Base-by-base conservation (phyloP, 1,140 invertebrate species). In the Helicorthomorpha holstii region DNA sequence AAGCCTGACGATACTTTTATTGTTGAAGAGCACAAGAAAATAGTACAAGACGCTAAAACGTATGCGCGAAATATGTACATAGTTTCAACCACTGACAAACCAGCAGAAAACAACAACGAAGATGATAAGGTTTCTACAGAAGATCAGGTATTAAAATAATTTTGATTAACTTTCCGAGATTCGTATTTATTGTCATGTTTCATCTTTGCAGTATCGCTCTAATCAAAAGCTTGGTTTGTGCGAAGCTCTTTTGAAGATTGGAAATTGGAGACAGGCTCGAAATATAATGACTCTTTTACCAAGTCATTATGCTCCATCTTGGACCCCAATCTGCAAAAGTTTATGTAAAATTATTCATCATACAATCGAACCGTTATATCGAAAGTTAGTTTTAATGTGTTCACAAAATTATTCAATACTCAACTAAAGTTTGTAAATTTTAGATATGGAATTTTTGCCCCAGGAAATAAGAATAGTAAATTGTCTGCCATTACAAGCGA, bases 201-300 rank as follows among this genome's bases (percentile, higher is more conserved):
- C 16, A 34, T 34, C 16, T 59, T 64, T 79, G 60, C 80, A 83
- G 61, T 82, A 82, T 63, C 69, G 74, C 62, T 73, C 68, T 52
- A 97, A 98, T 72, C 93, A 98, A 68, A 97, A 98, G 66, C 78
- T 97, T 59, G 83, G 87, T 38, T 69, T 98, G 3, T 84, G 85
- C 63, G 85, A 93, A 65, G 89, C 89, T 1, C 65, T 97, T 2
- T 64, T 97, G 2, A 76, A 80, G 58, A 77, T 96, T 55, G 92
- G 87, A 21, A 86, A 88, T 58, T 97, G 92, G 92, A 75, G 80
- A 12, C 82, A 84, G 61, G 89, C 86, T 7, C 72, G 80, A 50
- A 72, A 74, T 48, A 71, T 98, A 34, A 80, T 90, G 22, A 79
- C 79, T 52, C 74, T 79, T 50, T 73, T 96, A 51, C 93, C 93